phyloP scores from a whole-genome alignment of 2,113 vertebrate species.

The Siniperca knerii region DNA sequence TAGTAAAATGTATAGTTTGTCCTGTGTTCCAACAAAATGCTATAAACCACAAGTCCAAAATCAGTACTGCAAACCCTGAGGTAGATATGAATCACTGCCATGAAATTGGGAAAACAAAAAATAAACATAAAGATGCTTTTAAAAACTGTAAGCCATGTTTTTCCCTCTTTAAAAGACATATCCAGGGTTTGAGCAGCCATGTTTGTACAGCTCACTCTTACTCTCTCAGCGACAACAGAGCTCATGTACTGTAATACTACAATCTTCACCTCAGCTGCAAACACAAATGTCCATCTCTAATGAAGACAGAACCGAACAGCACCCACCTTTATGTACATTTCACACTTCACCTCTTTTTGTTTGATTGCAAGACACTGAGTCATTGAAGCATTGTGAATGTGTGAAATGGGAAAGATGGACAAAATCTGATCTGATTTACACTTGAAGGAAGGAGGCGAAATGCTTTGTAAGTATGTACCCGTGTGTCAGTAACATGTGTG shows the following conservation, averaged over 20 bases:
- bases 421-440: slow-evolving; percentile 67
- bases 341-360: slow-evolving; percentile 69
- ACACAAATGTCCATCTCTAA: slow-evolving; percentile 50
- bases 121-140: slow-evolving; percentile 6
- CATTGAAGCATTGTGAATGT: slow-evolving; percentile 69
- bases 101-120: slow-evolving; percentile 4
- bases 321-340: slow-evolving; percentile 60
- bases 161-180: slow-evolving; percentile 33
- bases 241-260: slow-evolving; percentile 30
- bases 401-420: slow-evolving; percentile 60
- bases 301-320: slow-evolving; percentile 31
- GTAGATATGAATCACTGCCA: slow-evolving; percentile 29
- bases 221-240: slow-evolving; percentile 30
- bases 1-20: slow-evolving; percentile 37
- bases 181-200: slow-evolving; percentile 44
- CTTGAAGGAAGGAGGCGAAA: slow-evolving; percentile 60
- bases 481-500: slow-evolving; percentile 60
- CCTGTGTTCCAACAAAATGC: slow-evolving; percentile 28
- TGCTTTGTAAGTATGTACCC: slow-evolving; percentile 57
- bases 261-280: slow-evolving; percentile 54
- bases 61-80: slow-evolving; percentile 15
- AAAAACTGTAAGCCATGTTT: slow-evolving; percentile 34
- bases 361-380: slow-evolving; percentile 69
- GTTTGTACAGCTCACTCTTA: slow-evolving; percentile 41
- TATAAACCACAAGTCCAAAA: slow-evolving; percentile 39